A percentile compares a stretch with the other conserved stretches of the same genome.
These are phyloP conservation scores for Amblyjoppa fuscipennis DNA, from an alignment of 2,888 invertebrate genomes.

Conservation along the genomic window DNA sequence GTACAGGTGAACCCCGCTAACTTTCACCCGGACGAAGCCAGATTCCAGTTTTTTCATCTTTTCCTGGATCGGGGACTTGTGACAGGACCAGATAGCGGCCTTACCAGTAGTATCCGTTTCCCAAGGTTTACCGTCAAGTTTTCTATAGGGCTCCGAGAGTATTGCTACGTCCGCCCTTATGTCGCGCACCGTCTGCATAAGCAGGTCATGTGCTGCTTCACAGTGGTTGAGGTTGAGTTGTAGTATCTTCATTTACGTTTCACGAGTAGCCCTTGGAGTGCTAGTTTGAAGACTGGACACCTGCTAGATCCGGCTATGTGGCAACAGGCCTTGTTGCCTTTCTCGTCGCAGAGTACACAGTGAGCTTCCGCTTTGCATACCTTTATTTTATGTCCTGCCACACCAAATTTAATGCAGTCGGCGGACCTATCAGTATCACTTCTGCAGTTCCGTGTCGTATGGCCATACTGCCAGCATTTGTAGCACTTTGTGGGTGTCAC, in stretches of 20 bases:
- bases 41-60: no score
- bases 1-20: no score
- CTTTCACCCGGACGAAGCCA: no score
- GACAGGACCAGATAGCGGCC: no score
- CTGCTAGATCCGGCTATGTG: slow-evolving; percentile 13
- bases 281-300: slow-evolving; percentile 47
- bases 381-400: slow-evolving; percentile 10
- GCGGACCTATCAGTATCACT: slow-evolving; percentile 10
- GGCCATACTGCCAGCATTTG: slow-evolving; percentile 26
- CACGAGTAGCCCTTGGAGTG: not conserved
- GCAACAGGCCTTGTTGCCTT: not conserved
- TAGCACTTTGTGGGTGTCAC: slow-evolving; percentile 9
- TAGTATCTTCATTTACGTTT: not conserved
- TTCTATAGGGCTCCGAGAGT: no score
- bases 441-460: slow-evolving; percentile 12
- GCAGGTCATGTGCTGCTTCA: no score
- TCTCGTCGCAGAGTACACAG: slow-evolving; percentile 35
- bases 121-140: no score
- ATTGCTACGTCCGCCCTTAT: no score
- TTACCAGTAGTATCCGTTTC: no score
- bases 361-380: slow-evolving; percentile 35
- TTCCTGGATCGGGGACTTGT: no score
- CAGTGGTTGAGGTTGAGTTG: not conserved
- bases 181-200: no score
- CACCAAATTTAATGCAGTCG: slow-evolving; percentile 4